Base-by-base conservation (phyloP, 2,797 vertebrate species). In the Buceros bicornis region DNA sequence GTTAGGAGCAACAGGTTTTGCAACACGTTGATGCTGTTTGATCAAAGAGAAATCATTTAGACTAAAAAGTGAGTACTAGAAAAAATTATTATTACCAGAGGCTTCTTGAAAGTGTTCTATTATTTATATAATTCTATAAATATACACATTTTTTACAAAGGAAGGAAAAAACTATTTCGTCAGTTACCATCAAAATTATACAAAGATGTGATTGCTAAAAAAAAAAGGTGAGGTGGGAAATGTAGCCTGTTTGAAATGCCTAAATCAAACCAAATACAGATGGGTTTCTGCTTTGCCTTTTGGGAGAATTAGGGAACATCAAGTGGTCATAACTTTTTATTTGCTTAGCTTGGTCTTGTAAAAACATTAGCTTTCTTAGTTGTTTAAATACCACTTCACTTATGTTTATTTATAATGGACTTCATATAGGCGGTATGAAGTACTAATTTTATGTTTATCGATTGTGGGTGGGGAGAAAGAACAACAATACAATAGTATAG, bases 1-100 rank as follows among this genome's bases (percentile, higher is more conserved):
- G 24, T 62, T 84, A 84, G 82, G 89, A 90, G 40, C 47, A 84
- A 90, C 54, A 84, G 5, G 26, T 72, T 90, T 79, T 70, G 47
- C 47, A 54, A 42, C 25, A 48, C 29, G 16, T 25, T 5, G 28
- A 20, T 83, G 20, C 10, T 72, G 25, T 60, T 83, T 91, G 35
- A 70, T 86, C 17, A 58, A 83, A 88, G 40, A 76, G 5, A 88
- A 94, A 48, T 45, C 1, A 42, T 42, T 81, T 84, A 37, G 35
- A 45, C 8, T 48, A 53, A 48, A 71, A 81, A 29, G 5, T 31
- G 80, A 31, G 5, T 74, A 20, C 82, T 53, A 60, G 42, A 53
- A 96, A 42, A 87, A 72, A 70, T 10, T 33, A 35, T 69, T 79
- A 57, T 72, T 87, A 43, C 7, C 72, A 14, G 33, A 76, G 48